These are phyloP conservation scores for Cecidostiba fungosa DNA, from an alignment of 2,888 invertebrate genomes.

Conservation along the genomic window DNA sequence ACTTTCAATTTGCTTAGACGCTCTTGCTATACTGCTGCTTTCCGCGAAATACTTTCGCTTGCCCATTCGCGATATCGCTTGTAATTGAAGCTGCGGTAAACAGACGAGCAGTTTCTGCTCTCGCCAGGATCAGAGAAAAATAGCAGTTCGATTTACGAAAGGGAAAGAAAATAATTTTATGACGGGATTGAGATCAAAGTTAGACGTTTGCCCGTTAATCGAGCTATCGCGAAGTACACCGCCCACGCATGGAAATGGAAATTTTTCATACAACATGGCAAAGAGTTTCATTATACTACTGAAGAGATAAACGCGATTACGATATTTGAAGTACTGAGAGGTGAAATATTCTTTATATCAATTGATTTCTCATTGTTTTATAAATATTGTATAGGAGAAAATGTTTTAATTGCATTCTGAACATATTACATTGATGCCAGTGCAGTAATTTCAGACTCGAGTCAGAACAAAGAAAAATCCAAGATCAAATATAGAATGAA, in stretches of 20 bases:
- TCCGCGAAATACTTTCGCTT: slow-evolving; percentile 42
- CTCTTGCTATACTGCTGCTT: slow-evolving; percentile 55
- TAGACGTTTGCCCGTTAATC: slow-evolving; percentile 27
- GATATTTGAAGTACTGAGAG: background rate
- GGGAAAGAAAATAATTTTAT: slow-evolving; percentile 32
- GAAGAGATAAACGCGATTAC: background rate
- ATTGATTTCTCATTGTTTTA: background rate
- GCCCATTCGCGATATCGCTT: slow-evolving; percentile 51
- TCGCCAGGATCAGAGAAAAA: slow-evolving; percentile 1
- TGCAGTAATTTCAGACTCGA: too few relatives aligned
- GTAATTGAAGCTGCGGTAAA: slow-evolving; percentile 20
- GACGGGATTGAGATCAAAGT: slow-evolving; percentile 48
- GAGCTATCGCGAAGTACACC: background rate
- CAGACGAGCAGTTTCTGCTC: background rate
- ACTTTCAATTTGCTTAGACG: slow-evolving; percentile 78
- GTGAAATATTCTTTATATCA: background rate
- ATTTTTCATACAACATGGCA: background rate
- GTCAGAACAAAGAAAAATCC: too few relatives aligned
- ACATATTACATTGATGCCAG: too few relatives aligned
- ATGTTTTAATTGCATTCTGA: background rate
- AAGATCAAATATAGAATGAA: too few relatives aligned
- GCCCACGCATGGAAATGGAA: background rate
- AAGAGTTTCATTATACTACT: background rate
- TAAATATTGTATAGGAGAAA: background rate
- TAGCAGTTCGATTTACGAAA: background rate